A percentile compares a stretch with the other conserved stretches of the same genome.
phyloP scores from a whole-genome alignment of 2,797 vertebrate species.

The Trachurus trachurus region DNA sequence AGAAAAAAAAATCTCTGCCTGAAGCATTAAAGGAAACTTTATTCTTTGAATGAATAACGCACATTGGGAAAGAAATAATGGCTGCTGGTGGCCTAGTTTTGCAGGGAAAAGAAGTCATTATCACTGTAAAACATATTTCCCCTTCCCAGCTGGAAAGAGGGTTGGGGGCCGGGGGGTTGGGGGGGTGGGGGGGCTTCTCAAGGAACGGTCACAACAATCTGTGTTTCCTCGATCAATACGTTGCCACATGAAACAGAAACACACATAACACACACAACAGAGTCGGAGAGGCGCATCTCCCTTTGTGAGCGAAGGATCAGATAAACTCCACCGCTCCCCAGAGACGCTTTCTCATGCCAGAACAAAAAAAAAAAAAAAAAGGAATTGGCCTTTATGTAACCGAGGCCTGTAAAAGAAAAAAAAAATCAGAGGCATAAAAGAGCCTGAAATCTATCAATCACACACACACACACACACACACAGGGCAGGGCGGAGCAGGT shows the following conservation, averaged over 20 bases:
- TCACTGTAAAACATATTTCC: slow-evolving; percentile 53
- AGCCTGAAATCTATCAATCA: slow-evolving; percentile 64
- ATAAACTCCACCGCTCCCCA: slow-evolving; percentile 38
- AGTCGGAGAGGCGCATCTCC: neutral
- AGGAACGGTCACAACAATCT: slow-evolving; percentile 27
- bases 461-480: neutral
- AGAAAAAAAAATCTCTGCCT: neutral
- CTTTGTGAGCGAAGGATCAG: slow-evolving; percentile 48
- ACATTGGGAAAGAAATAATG: slow-evolving; percentile 36
- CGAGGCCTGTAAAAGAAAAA: slow-evolving; percentile 22
- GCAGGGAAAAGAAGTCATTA: slow-evolving; percentile 18
- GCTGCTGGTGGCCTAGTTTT: slow-evolving; percentile 52
- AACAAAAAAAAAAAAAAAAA: slow-evolving; percentile 65
- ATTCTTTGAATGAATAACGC: slow-evolving; percentile 19
- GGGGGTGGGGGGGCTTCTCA: slow-evolving; percentile 4
- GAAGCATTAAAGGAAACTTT: slow-evolving; percentile 24
- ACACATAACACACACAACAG: neutral
- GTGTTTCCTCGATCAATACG: slow-evolving; percentile 48
- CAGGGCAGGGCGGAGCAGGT: slow-evolving; percentile 22
- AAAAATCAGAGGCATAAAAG: slow-evolving; percentile 56
- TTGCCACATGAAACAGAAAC: slow-evolving; percentile 16
- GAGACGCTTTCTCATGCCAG: slow-evolving; percentile 47
- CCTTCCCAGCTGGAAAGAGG: slow-evolving; percentile 19
- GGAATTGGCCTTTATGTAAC: slow-evolving; percentile 59
- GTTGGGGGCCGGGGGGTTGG: no score